A percentile compares a stretch with the other conserved stretches of the same genome.
These are phyloP conservation scores for Cottoperca gobio DNA, from an alignment of 2,797 vertebrate species.

Conservation along the genomic window DNA sequence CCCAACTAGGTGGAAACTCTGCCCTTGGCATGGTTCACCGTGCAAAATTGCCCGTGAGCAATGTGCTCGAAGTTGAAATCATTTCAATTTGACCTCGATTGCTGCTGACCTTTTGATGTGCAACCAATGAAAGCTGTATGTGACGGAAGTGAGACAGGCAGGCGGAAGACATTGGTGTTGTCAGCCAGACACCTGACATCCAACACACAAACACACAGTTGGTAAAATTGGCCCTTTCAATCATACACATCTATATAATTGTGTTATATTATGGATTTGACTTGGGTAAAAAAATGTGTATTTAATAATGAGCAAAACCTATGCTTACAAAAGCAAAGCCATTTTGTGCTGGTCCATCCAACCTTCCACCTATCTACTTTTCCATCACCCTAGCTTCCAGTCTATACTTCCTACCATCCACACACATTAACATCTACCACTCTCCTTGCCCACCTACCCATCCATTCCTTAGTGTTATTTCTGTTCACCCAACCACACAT, in stretches of 20 bases:
- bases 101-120: too few relatives aligned
- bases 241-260: background rate
- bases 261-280: background rate
- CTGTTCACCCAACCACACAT: slow-evolving; percentile 21
- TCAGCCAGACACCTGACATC: background rate
- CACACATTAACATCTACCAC: slow-evolving; percentile 6
- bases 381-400: background rate
- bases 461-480: slow-evolving; percentile 37
- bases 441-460: slow-evolving; percentile 4
- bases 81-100: too few relatives aligned
- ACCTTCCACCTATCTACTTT: background rate
- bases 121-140: too few relatives aligned
- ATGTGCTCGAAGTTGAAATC: too few relatives aligned
- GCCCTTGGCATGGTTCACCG: too few relatives aligned
- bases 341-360: background rate
- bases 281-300: background rate
- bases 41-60: too few relatives aligned
- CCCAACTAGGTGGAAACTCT: too few relatives aligned
- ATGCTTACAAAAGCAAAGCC: slow-evolving; percentile 3
- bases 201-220: background rate
- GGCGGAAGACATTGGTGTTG: background rate
- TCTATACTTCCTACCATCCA: slow-evolving; percentile 10
- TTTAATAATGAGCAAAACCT: background rate
- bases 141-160: too few relatives aligned
- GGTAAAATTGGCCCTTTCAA: background rate